Evolutionary conservation across 2,888 invertebrate species (phyloP), one percentile per base, ranked within the genome.

Genomic region (Stramonita haemastoma): DNA sequence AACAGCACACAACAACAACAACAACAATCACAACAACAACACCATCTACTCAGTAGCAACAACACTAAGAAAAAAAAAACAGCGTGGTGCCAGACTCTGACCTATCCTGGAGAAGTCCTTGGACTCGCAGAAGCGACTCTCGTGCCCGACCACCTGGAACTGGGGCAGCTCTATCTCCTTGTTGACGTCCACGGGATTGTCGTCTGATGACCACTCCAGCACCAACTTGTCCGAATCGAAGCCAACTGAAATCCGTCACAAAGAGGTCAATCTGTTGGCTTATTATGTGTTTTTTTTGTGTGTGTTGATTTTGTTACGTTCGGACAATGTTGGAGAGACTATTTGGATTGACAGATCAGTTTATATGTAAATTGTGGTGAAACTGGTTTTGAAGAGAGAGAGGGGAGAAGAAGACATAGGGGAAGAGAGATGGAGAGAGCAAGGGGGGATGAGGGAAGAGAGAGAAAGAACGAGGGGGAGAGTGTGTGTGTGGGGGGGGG

Each of bases 201-300:
- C 91, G 36, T 84, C 85, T 17, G 91, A 90, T 4, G 91, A 89
- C 94, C 94, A 94, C 13, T 89, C 88, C 29, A 94, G 83, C 6
- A 91, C 56, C 79, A 94, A 88, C 88, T 93, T 93, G 57, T 92
- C 91, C 15, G 90, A 89, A 87, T 99, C 99, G 98, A 99, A 99
- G 91, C 99, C 99, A 96, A 99, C 99, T 96, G 95, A 90, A 90
- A 11, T 8, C 77, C 11, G 26, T 26, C 2, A 77, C 22, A 0
- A 73, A 79, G 15, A n/a, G 77, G 13, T 13, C 29, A n/a, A 8
- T 46, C 46, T 8, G 2, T 46, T 46, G 46, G 4, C 46, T 73
- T 19, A 22, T 15, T 73, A 26, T n/a, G 73, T 77, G 77, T 77
- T 22, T 77, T 4, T 77, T 22, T 77, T 13, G 77, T 29, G 1